Percentiles rank a stretch among this genome's conserved stretches.
Evolutionary conservation across 2,888 invertebrate species (phyloP).

Genomic region (Folsomia candida): DNA sequence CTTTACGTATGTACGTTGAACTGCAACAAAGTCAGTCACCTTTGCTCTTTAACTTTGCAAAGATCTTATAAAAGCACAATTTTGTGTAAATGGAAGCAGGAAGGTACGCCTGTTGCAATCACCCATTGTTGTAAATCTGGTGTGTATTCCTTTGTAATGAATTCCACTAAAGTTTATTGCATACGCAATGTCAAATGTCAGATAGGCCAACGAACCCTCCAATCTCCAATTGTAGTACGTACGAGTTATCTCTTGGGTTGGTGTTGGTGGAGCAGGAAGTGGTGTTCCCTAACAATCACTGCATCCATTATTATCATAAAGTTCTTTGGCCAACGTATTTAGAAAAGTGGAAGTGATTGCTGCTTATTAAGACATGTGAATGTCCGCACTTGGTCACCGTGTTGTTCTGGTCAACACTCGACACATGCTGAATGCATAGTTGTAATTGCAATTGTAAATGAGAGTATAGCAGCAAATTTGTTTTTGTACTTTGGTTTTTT

Average conservation of each 20-base stretch:
- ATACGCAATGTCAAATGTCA: slow-evolving; percentile 16
- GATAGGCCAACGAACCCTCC: background rate
- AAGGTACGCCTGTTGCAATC: background rate
- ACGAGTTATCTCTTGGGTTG: too few species aligned
- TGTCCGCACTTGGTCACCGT: background rate
- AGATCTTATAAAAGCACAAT: background rate
- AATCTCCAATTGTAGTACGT: too few species aligned
- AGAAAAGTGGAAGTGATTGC: background rate
- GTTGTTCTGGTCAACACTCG: background rate
- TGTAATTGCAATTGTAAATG: background rate
- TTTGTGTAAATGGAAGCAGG: background rate
- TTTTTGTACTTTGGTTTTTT: background rate
- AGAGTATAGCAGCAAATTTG: background rate
- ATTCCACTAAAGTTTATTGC: background rate
- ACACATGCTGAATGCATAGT: background rate
- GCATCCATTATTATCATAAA: too few species aligned
- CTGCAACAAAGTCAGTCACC: background rate
- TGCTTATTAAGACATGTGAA: too few species aligned
- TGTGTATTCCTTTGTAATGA: background rate
- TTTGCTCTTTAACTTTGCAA: slow-evolving; percentile 4
- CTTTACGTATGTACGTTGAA: background rate
- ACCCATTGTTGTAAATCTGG: background rate
- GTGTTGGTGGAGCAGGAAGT: background rate
- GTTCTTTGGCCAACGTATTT: too few species aligned
- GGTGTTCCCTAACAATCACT: background rate